Base-by-base conservation (phyloP, 2,797 vertebrate genomes). In the Neopelma chrysocephalum region DNA sequence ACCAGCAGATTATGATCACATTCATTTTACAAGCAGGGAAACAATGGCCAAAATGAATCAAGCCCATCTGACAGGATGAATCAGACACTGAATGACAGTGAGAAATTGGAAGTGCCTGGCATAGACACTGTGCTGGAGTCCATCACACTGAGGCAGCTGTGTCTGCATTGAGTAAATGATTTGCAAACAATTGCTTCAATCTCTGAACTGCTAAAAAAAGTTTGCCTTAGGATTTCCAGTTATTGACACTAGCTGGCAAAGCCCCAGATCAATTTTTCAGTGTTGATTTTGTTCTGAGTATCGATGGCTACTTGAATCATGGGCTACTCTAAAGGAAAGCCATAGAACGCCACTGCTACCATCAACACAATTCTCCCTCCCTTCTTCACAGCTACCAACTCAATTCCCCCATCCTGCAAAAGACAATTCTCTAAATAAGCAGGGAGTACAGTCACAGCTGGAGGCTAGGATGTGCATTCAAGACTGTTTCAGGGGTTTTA, bases 11-110 rank as follows among this genome's bases (percentile, higher is more conserved):
- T 89, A 85, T 77, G 86, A 92, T 36, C n/a, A 5, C 73, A 71
- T 76, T 65, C 78, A 92, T 92, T 87, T 90, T 60, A 96, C 73
- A 90, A 77, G 82, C 1, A 0, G 12, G 32, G 53, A 79, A 77
- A 96, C 92, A 96, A 95, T 36, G 87, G 81, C 64, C 68, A 89
- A 64, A 95, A 90, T 66, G 64, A 96, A 86, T 87, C 56, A 92
- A 93, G 81, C 78, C 56, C 83, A 84, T 64, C 83, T 96, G 92
- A 95, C 68, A 48, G 15, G 60, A 95, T 89, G 90, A 93, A 76
- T 94, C 83, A 94, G 90, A 76, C 36, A 80, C 71, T 70, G 71
- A 89, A 72, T 2, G 40, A 56, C 3, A 93, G 60, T 15, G 56
- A 89, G 71, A 82, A 89, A 84, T 11, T 64, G 61, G 56, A 84